Conservation (phyloP, 2,797 vertebrate genomes). For the Pyrocephalus nanus region DNA sequence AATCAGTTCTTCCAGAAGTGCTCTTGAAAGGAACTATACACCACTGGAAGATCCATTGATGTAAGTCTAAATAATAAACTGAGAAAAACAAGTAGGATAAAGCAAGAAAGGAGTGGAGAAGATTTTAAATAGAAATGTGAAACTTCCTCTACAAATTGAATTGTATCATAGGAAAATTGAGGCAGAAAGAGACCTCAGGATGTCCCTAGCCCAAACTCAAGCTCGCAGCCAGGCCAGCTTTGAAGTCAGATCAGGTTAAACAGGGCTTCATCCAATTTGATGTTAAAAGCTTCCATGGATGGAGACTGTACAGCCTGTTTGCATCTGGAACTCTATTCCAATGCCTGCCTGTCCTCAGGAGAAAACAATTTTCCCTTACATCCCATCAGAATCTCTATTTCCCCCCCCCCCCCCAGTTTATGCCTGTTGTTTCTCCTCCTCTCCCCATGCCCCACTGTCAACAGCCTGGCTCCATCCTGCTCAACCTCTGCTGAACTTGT, state of each 20-base stretch:
- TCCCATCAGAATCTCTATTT: neutral
- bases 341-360: neutral
- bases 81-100: neutral
- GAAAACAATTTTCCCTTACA: neutral
- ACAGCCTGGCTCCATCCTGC: neutral
- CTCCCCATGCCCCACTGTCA: neutral
- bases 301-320: neutral
- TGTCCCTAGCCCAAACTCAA: neutral
- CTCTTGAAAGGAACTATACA: neutral
- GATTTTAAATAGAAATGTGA: neutral
- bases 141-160: neutral
- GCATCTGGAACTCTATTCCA: neutral
- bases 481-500: neutral
- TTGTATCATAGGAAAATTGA: neutral
- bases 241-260: neutral
- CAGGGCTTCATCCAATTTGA: neutral
- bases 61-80: neutral
- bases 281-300: neutral
- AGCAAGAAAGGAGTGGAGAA: neutral
- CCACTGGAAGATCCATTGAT: neutral
- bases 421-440: neutral
- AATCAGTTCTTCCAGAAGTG: neutral
- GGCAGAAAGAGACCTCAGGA: neutral
- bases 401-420: neutral
- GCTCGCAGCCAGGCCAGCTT: neutral